Evolutionary conservation across 2,113 vertebrate species (phyloP).

Genomic region (Lamprotornis superbus): DNA sequence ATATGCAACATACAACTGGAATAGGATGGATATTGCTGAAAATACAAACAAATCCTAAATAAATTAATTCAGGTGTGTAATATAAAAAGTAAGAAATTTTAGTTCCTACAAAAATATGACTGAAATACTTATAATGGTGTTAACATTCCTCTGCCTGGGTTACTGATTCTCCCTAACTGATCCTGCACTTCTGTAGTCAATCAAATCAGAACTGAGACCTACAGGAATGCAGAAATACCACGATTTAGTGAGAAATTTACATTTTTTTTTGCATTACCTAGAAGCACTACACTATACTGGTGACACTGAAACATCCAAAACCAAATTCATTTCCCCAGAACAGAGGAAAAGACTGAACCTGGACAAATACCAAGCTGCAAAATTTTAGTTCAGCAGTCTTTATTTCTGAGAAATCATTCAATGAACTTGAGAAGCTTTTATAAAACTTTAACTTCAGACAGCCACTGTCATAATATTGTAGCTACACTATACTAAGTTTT

Average conservation of each 20-base stretch:
- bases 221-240: neutral
- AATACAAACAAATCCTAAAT: neutral
- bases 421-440: neutral
- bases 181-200: neutral
- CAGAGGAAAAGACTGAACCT: neutral
- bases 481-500: conserved; percentile 18
- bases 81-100: neutral
- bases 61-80: neutral
- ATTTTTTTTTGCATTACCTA: neutral
- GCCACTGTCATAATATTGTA: conserved; percentile 50
- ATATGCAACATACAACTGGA: neutral
- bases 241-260: neutral
- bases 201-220: neutral
- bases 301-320: neutral
- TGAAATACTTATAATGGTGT: neutral
- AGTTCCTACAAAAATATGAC: neutral
- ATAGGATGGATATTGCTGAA: neutral
- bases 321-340: neutral
- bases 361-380: neutral
- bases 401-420: neutral
- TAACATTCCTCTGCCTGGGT: neutral
- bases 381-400: neutral
- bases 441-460: conserved; percentile 39
- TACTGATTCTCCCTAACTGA: neutral
- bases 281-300: neutral